Conservation (phyloP, 92 coral and sea anemone genomes). For the Paramuricea clavata region DNA sequence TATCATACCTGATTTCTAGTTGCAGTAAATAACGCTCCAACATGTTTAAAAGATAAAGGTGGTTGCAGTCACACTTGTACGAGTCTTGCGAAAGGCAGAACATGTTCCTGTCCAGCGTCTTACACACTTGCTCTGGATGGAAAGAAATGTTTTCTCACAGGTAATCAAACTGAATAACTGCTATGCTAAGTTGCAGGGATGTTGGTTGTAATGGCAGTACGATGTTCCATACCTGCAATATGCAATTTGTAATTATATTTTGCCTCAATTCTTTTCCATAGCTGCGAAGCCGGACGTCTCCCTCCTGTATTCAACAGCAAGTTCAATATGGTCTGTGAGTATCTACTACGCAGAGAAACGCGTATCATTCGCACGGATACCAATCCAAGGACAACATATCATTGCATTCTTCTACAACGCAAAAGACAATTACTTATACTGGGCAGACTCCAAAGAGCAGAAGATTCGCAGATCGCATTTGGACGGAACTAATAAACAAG, state of each 20-base stretch:
- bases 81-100: constrained; percentile 45
- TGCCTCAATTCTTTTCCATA: neutral
- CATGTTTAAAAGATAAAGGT: constrained; percentile 78
- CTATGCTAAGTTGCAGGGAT: neutral
- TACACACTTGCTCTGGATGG: constrained; percentile 76
- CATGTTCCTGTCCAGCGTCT: constrained; percentile 77
- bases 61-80: constrained; percentile 90
- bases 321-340: constrained; percentile 76
- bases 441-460: constrained; percentile 75
- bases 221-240: too few relatives aligned
- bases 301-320: constrained; percentile 66
- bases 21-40: constrained; percentile 50
- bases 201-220: too few relatives aligned
- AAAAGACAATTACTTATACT: constrained; percentile 81
- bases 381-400: constrained; percentile 72
- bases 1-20: neutral
- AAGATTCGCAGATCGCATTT: constrained; percentile 81
- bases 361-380: constrained; percentile 70
- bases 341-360: constrained; percentile 69
- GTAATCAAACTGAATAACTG: too few relatives aligned
- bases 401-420: constrained; percentile 85
- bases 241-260: too few relatives aligned
- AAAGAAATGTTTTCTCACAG: constrained; percentile 69
- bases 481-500: constrained; percentile 76
- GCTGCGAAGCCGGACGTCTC: constrained; percentile 71